A percentile compares a stretch with the other conserved stretches of the same genome.
Evolutionary conservation across 2,113 vertebrate genomes (phyloP).

Genomic region (Paedocypris sp.): DNA sequence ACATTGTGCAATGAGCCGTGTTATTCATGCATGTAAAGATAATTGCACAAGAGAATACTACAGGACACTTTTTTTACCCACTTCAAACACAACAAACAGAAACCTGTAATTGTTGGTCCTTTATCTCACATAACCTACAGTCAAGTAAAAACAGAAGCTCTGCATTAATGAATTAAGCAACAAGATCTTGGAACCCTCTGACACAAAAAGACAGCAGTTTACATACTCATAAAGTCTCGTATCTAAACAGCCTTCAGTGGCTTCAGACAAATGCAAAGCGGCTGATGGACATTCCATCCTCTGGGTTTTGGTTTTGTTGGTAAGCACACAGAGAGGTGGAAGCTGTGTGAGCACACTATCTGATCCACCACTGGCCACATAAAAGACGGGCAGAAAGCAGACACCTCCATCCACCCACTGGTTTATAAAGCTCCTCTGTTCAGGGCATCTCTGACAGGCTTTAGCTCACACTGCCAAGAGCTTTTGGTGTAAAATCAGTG

Average conservation of each 20-base stretch:
- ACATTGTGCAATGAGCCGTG: too few species aligned
- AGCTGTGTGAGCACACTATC: slow-evolving; percentile 17
- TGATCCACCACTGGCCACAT: slow-evolving; percentile 31
- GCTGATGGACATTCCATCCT: slow-evolving; percentile 16
- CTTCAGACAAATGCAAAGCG: neutral
- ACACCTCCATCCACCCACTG: neutral
- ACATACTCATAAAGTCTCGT: neutral
- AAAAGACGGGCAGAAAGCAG: slow-evolving; percentile 26
- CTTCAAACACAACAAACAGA: too few species aligned
- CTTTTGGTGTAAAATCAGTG: neutral
- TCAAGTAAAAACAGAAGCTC: too few species aligned
- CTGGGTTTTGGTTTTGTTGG: slow-evolving; percentile 23
- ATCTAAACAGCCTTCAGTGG: neutral
- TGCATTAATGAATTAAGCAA: too few species aligned
- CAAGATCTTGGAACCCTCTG: too few species aligned
- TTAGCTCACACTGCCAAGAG: neutral
- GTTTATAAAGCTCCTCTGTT: neutral
- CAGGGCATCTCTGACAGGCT: neutral
- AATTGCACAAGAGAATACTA: too few species aligned
- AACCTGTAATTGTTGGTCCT: too few species aligned
- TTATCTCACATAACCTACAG: too few species aligned
- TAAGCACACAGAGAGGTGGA: slow-evolving; percentile 35
- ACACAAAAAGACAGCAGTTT: neutral
- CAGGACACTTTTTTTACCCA: too few species aligned
- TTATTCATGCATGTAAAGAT: too few species aligned